Conservation (phyloP, 37 sponge, comb jelly and placozoan genomes). For the Corticium candelabrum region DNA sequence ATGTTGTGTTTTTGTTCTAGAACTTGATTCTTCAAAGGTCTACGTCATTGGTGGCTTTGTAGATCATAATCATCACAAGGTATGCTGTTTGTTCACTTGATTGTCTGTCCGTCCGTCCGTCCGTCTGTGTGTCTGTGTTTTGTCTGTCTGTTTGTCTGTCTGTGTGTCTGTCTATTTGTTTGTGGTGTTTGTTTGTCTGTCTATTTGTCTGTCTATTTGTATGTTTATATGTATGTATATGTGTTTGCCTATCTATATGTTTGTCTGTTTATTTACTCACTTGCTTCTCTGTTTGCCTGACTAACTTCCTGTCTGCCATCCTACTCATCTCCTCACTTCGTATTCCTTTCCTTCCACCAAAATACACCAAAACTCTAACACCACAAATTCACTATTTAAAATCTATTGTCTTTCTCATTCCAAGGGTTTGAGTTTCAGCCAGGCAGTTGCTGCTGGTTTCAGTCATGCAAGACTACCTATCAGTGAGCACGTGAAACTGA, state of each 20-base stretch:
- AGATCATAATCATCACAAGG: conserved; percentile 92
- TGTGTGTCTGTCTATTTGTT: background rate
- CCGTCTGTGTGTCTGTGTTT: too few relatives aligned
- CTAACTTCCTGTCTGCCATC: too few relatives aligned
- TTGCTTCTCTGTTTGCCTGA: too few relatives aligned
- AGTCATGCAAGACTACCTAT: conserved; percentile 72
- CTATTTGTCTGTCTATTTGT: background rate
- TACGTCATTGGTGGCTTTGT: conserved; percentile 88
- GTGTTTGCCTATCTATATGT: too few relatives aligned
- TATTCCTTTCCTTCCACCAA: too few relatives aligned
- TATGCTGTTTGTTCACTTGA: too few relatives aligned
- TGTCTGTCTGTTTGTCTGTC: too few relatives aligned
- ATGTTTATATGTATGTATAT: too few relatives aligned
- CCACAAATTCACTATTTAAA: background rate
- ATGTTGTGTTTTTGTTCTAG: conserved; percentile 19
- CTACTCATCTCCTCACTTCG: too few relatives aligned
- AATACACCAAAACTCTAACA: too few relatives aligned
- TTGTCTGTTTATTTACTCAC: too few relatives aligned
- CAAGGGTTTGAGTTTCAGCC: conserved; percentile 57
- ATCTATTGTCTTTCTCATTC: background rate
- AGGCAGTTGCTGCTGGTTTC: conserved; percentile 46
- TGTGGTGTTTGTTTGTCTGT: background rate
- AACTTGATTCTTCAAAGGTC: conserved; percentile 45
- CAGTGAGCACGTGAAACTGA: conserved; percentile 37
- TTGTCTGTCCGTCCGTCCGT: too few relatives aligned